Base-by-base conservation (phyloP, 2,888 invertebrate genomes). In the Deilephila porcellus region DNA sequence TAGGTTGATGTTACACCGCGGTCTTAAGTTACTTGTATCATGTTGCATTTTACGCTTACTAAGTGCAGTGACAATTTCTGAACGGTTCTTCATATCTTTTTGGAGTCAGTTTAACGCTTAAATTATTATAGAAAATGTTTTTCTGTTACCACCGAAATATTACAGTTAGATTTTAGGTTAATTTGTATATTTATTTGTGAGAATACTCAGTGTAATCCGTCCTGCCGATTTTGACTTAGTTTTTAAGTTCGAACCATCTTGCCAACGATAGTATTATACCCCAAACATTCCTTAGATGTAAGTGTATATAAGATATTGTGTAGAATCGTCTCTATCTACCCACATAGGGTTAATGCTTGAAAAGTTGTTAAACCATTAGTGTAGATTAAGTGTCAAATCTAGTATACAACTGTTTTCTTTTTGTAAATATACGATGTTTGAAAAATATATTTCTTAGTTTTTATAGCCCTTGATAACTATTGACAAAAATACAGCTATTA, bases 221-320 rank as follows among this genome's bases (percentile, higher is more conserved):
- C 94, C 94, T 93, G 83, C 91, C 91, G 88, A 90, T 81, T 56
- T 83, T 85, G 86, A 80, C 73, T 79, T 76, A 76, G 75, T 77
- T 81, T 76, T 81, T 83, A 79, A 62, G 78, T 79, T 77, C 72
- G 73, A 78, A 76, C 83, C 91, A 93, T 93, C 93, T 94, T 93
- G 87, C 94, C 94, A 80, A 82, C 77, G 70, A 86, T 85, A 93
- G 94, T 94, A 94, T 94, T 94, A 90, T 76, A 76, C 71, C 76
- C 76, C 73, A 80, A 81, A 84, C 79, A 77, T 77, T 81, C 75
- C 76, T 52, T 76, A 75, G 74, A 29, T 71, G 76, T 76, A 79
- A 77, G 77, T 72, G 74, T 76, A 73, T 72, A 76, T 78, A 76
- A 79, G 81, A 79, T 82, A 81, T 80, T 81, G 64, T 81, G 81